Conservation (phyloP, 1,140 invertebrate genomes). For the Catajapyx aquilonaris region DNA sequence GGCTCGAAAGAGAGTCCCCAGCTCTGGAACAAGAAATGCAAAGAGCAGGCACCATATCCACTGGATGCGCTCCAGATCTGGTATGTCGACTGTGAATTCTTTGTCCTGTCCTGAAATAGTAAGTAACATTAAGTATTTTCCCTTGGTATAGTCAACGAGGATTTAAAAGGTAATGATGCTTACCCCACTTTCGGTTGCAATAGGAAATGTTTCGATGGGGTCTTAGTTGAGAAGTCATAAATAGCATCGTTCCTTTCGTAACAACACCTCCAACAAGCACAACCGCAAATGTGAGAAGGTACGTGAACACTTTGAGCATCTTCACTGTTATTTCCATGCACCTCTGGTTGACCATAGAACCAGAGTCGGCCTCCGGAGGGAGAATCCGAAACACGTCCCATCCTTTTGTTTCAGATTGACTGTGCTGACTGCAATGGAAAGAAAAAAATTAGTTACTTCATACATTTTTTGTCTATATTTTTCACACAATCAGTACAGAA, state of each 20-base stretch:
- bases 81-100: slow-evolving; percentile 50
- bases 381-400: slow-evolving; percentile 88
- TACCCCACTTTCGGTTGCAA: slow-evolving; percentile 65
- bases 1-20: slow-evolving; percentile 63
- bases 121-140: slow-evolving; percentile 2
- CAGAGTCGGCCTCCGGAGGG: slow-evolving; percentile 65
- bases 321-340: slow-evolving; percentile 69
- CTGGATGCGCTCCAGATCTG: slow-evolving; percentile 60
- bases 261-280: slow-evolving; percentile 61
- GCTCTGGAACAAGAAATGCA: slow-evolving; percentile 63
- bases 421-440: not conserved
- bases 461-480: too few species aligned
- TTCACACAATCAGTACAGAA: too few species aligned
- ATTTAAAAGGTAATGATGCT: slow-evolving; percentile 14
- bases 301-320: slow-evolving; percentile 63
- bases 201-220: slow-evolving; percentile 47
- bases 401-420: slow-evolving; percentile 54
- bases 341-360: slow-evolving; percentile 66
- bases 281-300: slow-evolving; percentile 61
- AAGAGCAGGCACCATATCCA: slow-evolving; percentile 88
- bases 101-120: slow-evolving; percentile 49
- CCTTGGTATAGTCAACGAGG: not conserved
- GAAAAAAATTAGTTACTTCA: too few species aligned
- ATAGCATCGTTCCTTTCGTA: slow-evolving; percentile 63
- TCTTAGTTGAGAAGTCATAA: slow-evolving; percentile 76